Evolutionary conservation across 30 jellyfish, hydroid and myxozoan genomes (phyloP), one percentile per base, ranked within the genome.

Genomic region (Turritopsis dohrnii): DNA sequence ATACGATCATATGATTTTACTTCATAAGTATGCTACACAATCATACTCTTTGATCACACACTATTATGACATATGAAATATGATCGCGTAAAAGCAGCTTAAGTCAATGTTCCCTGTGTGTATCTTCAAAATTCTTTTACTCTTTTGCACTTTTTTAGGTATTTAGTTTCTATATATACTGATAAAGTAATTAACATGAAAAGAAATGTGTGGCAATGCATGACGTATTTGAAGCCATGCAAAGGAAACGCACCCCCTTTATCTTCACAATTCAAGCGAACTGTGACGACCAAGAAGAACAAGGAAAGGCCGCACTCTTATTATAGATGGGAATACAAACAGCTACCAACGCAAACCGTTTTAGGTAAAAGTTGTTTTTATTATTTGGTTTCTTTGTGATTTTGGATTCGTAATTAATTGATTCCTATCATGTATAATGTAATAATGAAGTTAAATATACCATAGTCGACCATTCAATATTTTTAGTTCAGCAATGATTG

Each of bases 321-420:
- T 71, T 82, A 66, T 71, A 69, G 65, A 71, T 82, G 89, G 89
- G 83, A 73, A 27, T 82, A 66, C 74, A 66, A 82, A 31, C 89
- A 85, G 21, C 69, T 82, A 65, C 89, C 89, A 23, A 71, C 54
- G 21, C 86, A 82, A n/a, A 82, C 89, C 21, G 17, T 53, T 65
- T 30, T 65, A 82, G 89, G 89, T 82, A 82, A 26, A 27, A 18
- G 16, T 22, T 30, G 8, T 21, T 22, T 21, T 74, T 5, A 24
- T 29, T 29, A n/a, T 22, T 74, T 74, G 5, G 7, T 74, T 3
- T 41, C 60, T 13, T 41, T 3, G 13, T 13, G 60, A 3, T 5
- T 41, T 13, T 3, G 13, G 5, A 41, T 41, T 3, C 60, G 60
- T 41, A 5, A 41, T 41, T 13, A 41, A 41, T 5, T 41, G 13